Evolutionary conservation across 2,797 vertebrate genomes (phyloP), one percentile per base, ranked within the genome.

Genomic region (Chelonia mydas): DNA sequence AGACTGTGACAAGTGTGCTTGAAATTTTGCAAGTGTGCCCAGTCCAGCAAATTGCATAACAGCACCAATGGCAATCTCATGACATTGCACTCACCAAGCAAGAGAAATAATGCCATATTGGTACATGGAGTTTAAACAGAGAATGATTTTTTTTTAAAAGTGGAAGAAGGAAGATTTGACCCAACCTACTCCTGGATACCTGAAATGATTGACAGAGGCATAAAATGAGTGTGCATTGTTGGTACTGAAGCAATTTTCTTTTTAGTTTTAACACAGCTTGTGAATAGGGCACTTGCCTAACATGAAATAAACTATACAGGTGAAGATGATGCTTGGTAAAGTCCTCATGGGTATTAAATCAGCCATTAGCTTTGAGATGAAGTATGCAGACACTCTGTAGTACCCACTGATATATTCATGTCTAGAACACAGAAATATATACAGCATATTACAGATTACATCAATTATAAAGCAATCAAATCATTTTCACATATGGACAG

Each of bases 381-480:
- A 99, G 97, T 99, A 99, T 15, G 98, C 98, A 0, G 99, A 99
- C 11, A 98, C 98, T 97, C 99, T 98, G 98, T 99, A 99, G 98
- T 99, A 99, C 47, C 99, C 99, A 55, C 99, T 99, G 97, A 99
- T 99, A 94, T 99, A 99, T 93, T 99, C 99, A 10, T 99, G 99
- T 93, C 99, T 99, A 93, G 4, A 97, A 91, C 68, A 97, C 65
- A 96, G 91, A 83, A 74, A 80, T 28, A 72, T 4, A 49, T 2
- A 83, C 4, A 88, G 55, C n/a, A 21, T 11, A 3, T 72, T 76
- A 76, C 6, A 61, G 33, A 90, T 37, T 17, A n/a, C 47, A 72
- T 41, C n/a, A 41, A 16, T 49, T 50, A 47, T 81, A 88, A 81
- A 0, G 0, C 11, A 28, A 8, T 53, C 28, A 23, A 27, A 11